Conservation (phyloP, 1,140 invertebrate genomes). For the Zaprionus nigranus region DNA sequence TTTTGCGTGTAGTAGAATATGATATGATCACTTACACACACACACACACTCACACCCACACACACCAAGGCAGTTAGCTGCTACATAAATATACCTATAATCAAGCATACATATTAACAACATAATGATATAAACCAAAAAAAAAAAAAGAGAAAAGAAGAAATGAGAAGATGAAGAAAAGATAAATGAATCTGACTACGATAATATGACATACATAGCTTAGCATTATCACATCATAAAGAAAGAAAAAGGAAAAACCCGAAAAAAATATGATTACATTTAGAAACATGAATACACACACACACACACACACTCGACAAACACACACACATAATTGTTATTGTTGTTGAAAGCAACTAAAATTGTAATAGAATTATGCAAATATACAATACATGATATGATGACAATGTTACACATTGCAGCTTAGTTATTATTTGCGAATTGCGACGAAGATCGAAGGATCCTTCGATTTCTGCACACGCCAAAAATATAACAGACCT, state of each 20-base stretch:
- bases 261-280: constrained; percentile 11
- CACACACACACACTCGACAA: constrained; percentile 44
- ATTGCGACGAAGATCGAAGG: constrained; percentile 5
- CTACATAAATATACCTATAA: constrained; percentile 59
- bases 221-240: constrained; percentile 53
- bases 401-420: constrained; percentile 76
- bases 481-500: constrained; percentile 43
- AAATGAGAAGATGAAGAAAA: constrained; percentile 39
- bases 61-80: constrained; percentile 30
- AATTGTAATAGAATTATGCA: constrained; percentile 82
- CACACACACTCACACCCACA: constrained; percentile 38
- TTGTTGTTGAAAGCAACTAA: constrained; percentile 82
- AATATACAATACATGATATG: constrained; percentile 77
- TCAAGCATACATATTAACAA: constrained; percentile 65
- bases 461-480: constrained; percentile 17
- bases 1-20: constrained; percentile 38
- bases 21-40: constrained; percentile 47
- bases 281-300: constrained; percentile 51
- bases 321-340: constrained; percentile 75
- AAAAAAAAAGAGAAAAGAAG: constrained; percentile 10
- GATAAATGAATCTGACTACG: constrained; percentile 52
- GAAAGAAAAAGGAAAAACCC: constrained; percentile 1
- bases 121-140: constrained; percentile 48
- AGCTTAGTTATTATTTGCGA: constrained; percentile 71
- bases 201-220: constrained; percentile 48